A percentile compares a stretch with the other conserved stretches of the same genome.
Evolutionary conservation across 92 coral and sea anemone species (phyloP).

Genomic region (Porites lobata): DNA sequence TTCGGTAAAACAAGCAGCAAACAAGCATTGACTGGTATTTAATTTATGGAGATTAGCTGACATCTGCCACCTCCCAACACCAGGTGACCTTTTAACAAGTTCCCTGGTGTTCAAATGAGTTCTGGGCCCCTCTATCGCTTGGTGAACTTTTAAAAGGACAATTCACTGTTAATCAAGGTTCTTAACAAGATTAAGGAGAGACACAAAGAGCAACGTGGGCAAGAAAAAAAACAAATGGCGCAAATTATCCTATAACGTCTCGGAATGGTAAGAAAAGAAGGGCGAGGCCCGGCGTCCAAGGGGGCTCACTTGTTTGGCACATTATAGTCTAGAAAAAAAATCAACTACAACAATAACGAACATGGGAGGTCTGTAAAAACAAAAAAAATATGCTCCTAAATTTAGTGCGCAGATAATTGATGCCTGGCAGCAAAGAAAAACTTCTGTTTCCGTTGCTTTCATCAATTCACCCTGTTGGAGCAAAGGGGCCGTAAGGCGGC

Average conservation of each 20-base stretch:
- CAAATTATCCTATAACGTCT: background rate
- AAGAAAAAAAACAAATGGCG: background rate
- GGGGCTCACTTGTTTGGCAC: background rate
- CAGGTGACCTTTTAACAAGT: background rate
- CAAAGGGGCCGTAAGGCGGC: background rate
- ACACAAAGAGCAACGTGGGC: background rate
- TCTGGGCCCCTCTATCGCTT: background rate
- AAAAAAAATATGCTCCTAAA: background rate
- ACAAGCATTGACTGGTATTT: conserved; percentile 3
- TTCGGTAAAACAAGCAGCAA: background rate
- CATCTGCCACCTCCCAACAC: background rate
- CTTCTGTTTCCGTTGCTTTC: background rate
- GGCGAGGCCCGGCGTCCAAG: background rate
- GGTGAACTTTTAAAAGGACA: too few relatives aligned
- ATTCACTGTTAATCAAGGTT: background rate
- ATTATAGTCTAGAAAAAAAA: background rate
- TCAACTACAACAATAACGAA: background rate
- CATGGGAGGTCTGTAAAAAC: background rate
- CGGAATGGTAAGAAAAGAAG: background rate
- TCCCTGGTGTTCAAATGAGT: background rate
- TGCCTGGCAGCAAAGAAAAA: background rate
- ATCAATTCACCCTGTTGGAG: background rate
- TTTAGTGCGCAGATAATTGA: background rate
- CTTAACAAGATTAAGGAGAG: background rate
- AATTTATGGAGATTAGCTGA: background rate